phyloP scores from a whole-genome alignment of 2,113 vertebrate species.

The Progne subis region DNA sequence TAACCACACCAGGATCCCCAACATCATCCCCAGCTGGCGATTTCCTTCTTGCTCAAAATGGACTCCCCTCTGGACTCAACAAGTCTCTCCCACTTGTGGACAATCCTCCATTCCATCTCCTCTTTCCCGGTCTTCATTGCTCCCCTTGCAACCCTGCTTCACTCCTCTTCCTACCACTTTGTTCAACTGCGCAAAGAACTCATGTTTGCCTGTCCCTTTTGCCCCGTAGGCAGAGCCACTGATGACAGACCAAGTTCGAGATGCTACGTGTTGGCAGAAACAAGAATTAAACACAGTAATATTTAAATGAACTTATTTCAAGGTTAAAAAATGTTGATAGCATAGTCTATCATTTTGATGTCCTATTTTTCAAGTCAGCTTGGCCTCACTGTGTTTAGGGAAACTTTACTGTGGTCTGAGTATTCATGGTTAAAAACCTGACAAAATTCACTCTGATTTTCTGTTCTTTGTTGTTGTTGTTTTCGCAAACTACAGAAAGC shows the following conservation, averaged over 20 bases:
- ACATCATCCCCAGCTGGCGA: accelerated
- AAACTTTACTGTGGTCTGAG: not conserved
- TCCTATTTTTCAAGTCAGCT: not conserved
- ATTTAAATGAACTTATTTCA: not conserved
- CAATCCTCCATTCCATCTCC: not conserved
- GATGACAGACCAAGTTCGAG: not conserved
- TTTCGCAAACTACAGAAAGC: conserved; percentile 82
- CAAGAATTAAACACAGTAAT: not conserved
- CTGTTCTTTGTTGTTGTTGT: not conserved
- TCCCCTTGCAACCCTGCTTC: not conserved
- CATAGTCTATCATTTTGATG: not conserved
- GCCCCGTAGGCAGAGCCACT: not conserved
- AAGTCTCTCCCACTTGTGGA: not conserved
- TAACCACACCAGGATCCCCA: not conserved
- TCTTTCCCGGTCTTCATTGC: not conserved
- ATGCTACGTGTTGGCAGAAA: not conserved
- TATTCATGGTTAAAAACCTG: not conserved
- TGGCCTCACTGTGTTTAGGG: not conserved
- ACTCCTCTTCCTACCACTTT: not conserved
- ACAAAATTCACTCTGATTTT: not conserved
- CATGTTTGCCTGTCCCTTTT: not conserved
- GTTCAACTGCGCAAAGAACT: not conserved
- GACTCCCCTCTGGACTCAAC: not conserved
- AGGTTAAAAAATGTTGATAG: not conserved
- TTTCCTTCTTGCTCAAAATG: not conserved